Evolutionary conservation across 1,140 invertebrate genomes (phyloP), one percentile per base, ranked within the genome.

Genomic region (Acyrthosiphon pisum): DNA sequence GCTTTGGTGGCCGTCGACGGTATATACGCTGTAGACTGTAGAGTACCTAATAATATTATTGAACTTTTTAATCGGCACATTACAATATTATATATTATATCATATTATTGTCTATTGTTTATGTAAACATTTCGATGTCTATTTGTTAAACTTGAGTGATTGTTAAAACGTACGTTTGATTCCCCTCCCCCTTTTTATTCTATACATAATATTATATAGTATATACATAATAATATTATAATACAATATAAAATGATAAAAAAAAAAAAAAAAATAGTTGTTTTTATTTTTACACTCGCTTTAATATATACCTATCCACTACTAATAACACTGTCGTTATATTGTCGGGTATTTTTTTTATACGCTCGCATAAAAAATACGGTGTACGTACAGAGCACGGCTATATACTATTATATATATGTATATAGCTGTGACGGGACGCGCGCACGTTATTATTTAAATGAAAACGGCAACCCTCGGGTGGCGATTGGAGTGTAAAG

Each of bases 381-480:
- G n/a, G 14, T 76, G n/a, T 76, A n/a, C 14, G 60, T 18, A n/a
- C 18, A 76, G 0, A 6, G n/a, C 60, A 76, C 30, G 4, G n/a
- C n/a, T 18, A 76, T 76, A 41, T n/a, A n/a, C n/a, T 14, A 76
- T 11, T 30, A 60, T 30, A 7, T 44, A 44, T 8, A 6, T 60
- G 30, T n/a, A n/a, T 9, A 26, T 35, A 76, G 60, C 60, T 76
- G 60, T 76, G 60, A 60, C 53, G 20, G 20, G 83, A 18, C 46
- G 46, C 22, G 20, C 3, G 50, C 20, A 26, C 7, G 2, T 68
- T 48, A 90, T 93, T 93, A 84, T 93, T 93, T 93, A 93, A 93
- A 93, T 83, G 81, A 93, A 93, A 84, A 68, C 91, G 76, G 91
- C 91, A 48, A 53, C 76, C 44, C 91, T 35, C 81, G 91, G 46